phyloP scores from a whole-genome alignment of 2,113 vertebrate species.

The Actenoides hombroni region DNA sequence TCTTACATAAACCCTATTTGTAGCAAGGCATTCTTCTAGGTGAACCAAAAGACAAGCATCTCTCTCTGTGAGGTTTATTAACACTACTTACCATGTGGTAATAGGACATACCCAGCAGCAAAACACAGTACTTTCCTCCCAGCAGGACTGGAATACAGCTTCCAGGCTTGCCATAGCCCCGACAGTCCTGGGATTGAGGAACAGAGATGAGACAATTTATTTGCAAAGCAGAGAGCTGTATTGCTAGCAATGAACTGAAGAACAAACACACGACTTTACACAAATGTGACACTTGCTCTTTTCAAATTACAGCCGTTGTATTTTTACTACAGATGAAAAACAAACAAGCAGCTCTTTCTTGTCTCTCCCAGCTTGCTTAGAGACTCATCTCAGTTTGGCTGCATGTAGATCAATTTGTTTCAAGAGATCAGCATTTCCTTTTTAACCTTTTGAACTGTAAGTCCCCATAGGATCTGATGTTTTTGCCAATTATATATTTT shows the following conservation, averaged over 20 bases:
- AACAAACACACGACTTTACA: constrained; percentile 42
- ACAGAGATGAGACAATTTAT: constrained; percentile 15
- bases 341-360: constrained; percentile 45
- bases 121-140: background rate
- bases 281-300: constrained; percentile 52
- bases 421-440: constrained; percentile 41
- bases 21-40: background rate
- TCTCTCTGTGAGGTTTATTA: background rate
- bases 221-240: constrained; percentile 30
- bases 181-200: background rate
- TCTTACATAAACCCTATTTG: background rate
- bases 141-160: background rate
- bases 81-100: background rate
- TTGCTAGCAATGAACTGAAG: background rate
- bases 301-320: constrained; percentile 15
- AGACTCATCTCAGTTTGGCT: constrained; percentile 24
- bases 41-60: background rate
- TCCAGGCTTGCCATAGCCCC: background rate
- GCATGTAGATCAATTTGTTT: constrained; percentile 53
- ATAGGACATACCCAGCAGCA: background rate
- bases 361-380: constrained; percentile 24
- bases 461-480: constrained; percentile 16
- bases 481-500: constrained; percentile 73
- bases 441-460: constrained; percentile 45
- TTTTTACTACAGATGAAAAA: constrained; percentile 59